phyloP scores from a whole-genome alignment of 2,113 vertebrate species.

The Leucoraja erinaceus region DNA sequence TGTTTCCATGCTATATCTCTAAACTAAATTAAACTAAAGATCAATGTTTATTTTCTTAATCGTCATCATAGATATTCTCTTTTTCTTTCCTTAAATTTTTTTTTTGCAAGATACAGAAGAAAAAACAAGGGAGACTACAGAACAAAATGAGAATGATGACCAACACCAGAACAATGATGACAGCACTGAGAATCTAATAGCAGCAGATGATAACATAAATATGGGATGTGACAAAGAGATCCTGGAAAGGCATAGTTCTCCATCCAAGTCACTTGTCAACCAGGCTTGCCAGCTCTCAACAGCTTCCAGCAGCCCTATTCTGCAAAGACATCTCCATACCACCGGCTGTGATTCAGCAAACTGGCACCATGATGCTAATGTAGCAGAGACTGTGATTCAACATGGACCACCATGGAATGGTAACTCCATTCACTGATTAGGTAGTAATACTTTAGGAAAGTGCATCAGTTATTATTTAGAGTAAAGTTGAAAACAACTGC shows the following conservation, averaged over 20 bases:
- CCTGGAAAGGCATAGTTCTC: conserved; percentile 35
- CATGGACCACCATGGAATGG: conserved; percentile 46
- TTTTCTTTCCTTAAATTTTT: neutral
- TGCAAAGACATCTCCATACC: conserved; percentile 26
- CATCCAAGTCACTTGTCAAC: conserved; percentile 44
- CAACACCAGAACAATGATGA: neutral
- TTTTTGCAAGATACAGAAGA: conserved; percentile 41
- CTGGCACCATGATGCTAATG: conserved; percentile 37
- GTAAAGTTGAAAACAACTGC: neutral
- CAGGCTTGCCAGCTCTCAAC: conserved; percentile 46
- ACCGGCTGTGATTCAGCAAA: conserved; percentile 8
- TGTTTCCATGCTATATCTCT: no score
- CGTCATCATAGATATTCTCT: neutral
- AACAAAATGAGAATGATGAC: conserved; percentile 41
- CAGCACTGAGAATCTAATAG: conserved; percentile 6
- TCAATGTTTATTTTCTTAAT: neutral
- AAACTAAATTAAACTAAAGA: neutral
- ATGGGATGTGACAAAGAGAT: conserved; percentile 38
- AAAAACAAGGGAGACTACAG: conserved; percentile 44
- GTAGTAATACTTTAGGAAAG: conserved; percentile 1
- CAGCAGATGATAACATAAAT: conserved; percentile 26
- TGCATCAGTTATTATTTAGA: neutral
- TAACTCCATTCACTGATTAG: conserved; percentile 42
- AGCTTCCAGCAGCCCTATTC: conserved; percentile 38
- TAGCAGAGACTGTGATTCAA: conserved; percentile 13